These are phyloP conservation scores for Aphodius granarius DNA, from an alignment of 2,888 invertebrate species.

Conservation along the genomic window DNA sequence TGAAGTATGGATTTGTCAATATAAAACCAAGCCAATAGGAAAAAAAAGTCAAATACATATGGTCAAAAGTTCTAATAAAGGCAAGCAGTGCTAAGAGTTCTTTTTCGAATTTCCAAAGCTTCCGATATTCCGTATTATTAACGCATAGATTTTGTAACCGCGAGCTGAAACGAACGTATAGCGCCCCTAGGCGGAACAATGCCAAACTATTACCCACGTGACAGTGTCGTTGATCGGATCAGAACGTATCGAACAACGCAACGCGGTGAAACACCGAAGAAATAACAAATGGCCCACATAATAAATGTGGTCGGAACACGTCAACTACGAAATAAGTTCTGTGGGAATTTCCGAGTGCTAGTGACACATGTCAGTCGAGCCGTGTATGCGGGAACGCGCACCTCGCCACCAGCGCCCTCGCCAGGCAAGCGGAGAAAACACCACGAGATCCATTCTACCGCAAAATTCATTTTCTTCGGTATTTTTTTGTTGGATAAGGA, in stretches of 20 bases:
- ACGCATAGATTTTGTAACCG: no score
- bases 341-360: constrained; percentile 42
- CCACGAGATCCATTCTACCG: neutral
- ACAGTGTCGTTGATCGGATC: constrained; percentile 17
- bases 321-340: constrained; percentile 45
- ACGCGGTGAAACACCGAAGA: constrained; percentile 23
- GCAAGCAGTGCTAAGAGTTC: no score
- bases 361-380: constrained; percentile 32
- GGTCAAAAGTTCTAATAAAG: no score
- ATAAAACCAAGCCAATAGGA: no score
- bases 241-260: constrained; percentile 10
- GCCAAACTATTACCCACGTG: neutral
- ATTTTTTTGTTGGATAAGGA: no score
- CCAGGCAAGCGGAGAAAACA: neutral
- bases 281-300: constrained; percentile 46
- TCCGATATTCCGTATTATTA: no score
- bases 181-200: neutral
- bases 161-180: neutral
- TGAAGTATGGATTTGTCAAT: no score
- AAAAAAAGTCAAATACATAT: no score
- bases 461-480: neutral
- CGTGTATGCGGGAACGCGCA: neutral
- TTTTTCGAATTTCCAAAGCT: no score
- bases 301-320: constrained; percentile 47
- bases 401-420: neutral